These are phyloP conservation scores for Vespertilio murinus DNA, from an alignment of 2,797 vertebrate genomes.

Conservation along the genomic window DNA sequence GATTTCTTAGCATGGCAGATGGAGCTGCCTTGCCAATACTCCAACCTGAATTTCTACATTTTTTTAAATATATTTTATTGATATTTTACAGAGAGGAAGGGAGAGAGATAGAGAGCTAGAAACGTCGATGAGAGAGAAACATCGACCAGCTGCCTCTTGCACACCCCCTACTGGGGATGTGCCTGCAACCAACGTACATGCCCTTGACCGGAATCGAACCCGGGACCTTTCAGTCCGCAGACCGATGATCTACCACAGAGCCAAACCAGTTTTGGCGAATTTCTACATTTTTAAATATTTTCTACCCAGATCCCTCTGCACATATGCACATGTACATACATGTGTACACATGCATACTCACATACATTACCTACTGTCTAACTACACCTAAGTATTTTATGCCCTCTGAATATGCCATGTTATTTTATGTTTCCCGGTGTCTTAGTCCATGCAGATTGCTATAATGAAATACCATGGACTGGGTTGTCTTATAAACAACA, in stretches of 20 bases:
- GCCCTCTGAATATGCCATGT: not conserved
- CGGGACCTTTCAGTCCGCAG: too few species aligned
- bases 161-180: too few species aligned
- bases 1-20: not conserved
- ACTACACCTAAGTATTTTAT: not conserved
- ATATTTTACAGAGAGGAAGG: too few species aligned
- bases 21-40: not conserved
- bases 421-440: not conserved
- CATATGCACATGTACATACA: not conserved
- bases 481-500: not conserved
- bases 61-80: too few species aligned
- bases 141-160: too few species aligned
- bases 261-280: too few species aligned
- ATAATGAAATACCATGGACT: too few species aligned
- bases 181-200: too few species aligned
- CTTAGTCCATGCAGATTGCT: not conserved
- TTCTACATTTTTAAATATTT: not conserved
- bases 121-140: too few species aligned
- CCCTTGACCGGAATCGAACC: too few species aligned
- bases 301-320: not conserved
- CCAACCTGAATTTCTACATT: not conserved
- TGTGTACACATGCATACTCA: not conserved
- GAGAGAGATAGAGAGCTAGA: too few species aligned
- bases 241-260: too few species aligned
- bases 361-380: not conserved